Conservation (phyloP, 2,797 vertebrate genomes). For the Rhincodon typus region DNA sequence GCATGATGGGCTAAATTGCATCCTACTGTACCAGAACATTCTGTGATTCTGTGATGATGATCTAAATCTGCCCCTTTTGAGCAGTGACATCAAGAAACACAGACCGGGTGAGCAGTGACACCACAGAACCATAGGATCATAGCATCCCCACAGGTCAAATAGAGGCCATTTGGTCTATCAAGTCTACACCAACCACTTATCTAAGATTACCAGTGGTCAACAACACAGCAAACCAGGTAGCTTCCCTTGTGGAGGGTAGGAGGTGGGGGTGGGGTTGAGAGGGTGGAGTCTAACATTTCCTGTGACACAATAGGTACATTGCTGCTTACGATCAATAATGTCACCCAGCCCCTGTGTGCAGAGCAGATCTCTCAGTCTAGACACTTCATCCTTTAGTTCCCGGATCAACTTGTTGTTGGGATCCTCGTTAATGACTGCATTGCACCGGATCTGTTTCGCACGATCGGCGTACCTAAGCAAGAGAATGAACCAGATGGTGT, state of each 20-base stretch:
- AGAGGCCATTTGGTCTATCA: too few species aligned
- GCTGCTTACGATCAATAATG: conserved; percentile 90
- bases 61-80: background rate
- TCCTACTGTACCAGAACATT: too few species aligned
- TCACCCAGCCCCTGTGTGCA: conserved; percentile 88
- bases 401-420: conserved; percentile 92
- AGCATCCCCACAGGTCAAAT: too few species aligned
- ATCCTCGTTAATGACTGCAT: conserved; percentile 92
- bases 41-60: too few species aligned
- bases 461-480: conserved; percentile 75
- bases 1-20: too few species aligned
- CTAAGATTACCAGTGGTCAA: background rate
- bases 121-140: background rate
- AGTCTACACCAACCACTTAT: too few species aligned
- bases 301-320: background rate
- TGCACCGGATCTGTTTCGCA: conserved; percentile 84
- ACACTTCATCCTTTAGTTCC: conserved; percentile 93
- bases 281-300: background rate
- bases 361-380: conserved; percentile 83
- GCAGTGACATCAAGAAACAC: background rate
- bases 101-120: background rate
- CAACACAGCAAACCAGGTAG: background rate
- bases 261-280: background rate
- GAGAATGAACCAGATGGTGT: background rate
- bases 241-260: background rate